Conservation (phyloP, 2,113 vertebrate species). For the Calypte anna region DNA sequence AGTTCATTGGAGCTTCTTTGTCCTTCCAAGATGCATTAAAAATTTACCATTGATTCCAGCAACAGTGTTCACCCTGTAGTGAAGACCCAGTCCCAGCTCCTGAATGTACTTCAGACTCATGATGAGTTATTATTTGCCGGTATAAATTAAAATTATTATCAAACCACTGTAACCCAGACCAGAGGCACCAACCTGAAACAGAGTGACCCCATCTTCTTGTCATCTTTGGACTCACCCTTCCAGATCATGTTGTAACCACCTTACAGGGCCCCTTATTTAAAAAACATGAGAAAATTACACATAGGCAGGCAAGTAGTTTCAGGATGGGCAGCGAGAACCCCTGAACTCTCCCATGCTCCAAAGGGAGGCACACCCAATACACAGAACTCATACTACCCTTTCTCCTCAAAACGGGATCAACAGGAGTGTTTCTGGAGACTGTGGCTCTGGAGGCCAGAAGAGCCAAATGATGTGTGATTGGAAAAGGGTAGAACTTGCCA, state of each 20-base stretch:
- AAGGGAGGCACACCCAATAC: background rate
- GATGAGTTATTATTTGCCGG: background rate
- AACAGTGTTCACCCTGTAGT: background rate
- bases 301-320: background rate
- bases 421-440: background rate
- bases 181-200: background rate
- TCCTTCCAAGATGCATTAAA: constrained; percentile 31
- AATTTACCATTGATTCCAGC: background rate
- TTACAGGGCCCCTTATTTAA: background rate
- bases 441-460: background rate
- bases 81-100: background rate
- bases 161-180: background rate
- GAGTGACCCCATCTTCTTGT: background rate
- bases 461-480: background rate
- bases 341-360: background rate
- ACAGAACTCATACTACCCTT: background rate
- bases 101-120: background rate
- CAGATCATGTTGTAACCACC: background rate
- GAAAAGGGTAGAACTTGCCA: constrained; percentile 5
- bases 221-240: background rate
- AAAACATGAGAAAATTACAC: background rate
- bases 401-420: background rate
- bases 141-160: background rate
- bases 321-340: background rate
- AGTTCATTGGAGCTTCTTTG: background rate